Conservation (phyloP, 53 echinoderm and acorn worm species). For the Hippasteria phrygiana region DNA sequence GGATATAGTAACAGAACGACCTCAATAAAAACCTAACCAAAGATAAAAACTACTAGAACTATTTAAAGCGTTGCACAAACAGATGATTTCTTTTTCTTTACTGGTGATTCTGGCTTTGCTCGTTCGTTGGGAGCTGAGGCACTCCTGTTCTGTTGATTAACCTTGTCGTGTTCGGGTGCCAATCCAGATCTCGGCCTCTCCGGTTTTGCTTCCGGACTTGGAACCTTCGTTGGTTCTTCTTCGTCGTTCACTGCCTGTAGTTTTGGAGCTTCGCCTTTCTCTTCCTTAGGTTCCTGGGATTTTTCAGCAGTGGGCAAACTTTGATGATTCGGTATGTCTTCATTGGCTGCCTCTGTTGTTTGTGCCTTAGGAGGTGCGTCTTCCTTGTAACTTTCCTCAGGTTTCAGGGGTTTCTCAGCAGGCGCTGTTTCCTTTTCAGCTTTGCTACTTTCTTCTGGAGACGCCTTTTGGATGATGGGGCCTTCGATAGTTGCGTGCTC, state of each 20-base stretch:
- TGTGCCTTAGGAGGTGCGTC: background rate
- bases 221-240: background rate
- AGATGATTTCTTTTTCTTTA: slow-evolving; percentile 50
- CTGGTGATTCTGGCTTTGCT: background rate
- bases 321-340: background rate
- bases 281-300: background rate
- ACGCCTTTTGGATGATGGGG: background rate
- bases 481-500: slow-evolving; percentile 65
- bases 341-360: background rate
- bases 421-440: background rate
- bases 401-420: background rate
- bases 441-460: background rate
- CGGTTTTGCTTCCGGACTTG: background rate
- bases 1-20: too few relatives aligned
- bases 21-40: too few relatives aligned
- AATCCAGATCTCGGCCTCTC: slow-evolving; percentile 2
- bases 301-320: background rate
- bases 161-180: slow-evolving; percentile 26
- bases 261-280: too few relatives aligned
- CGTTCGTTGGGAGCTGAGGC: slow-evolving; percentile 7
- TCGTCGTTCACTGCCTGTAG: too few relatives aligned
- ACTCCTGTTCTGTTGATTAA: slow-evolving; percentile 9
- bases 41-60: too few relatives aligned
- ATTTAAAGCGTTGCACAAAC: slow-evolving; percentile 37
- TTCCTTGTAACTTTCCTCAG: background rate